Percentiles rank a stretch among this genome's conserved stretches.
Conservation (phyloP, 2,113 vertebrate genomes). For the Arvicanthis niloticus region DNA sequence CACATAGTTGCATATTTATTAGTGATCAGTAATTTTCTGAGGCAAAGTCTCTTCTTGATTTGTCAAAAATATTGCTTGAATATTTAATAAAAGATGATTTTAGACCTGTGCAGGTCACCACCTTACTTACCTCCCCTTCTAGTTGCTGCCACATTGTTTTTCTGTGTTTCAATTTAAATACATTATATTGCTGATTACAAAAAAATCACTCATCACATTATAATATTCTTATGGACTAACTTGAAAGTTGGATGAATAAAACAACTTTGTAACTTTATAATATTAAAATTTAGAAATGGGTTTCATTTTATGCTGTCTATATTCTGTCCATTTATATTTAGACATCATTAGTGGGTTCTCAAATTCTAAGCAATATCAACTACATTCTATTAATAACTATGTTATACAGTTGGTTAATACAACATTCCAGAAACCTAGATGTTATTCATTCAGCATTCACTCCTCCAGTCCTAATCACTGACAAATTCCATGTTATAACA, state of each 20-base stretch:
- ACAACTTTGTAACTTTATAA: background rate
- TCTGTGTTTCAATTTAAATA: background rate
- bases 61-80: background rate
- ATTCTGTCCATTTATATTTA: background rate
- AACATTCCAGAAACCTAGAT: constrained; percentile 16
- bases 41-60: background rate
- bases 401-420: background rate
- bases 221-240: background rate
- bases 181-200: background rate
- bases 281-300: background rate
- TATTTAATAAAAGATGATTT: background rate
- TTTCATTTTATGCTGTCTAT: background rate
- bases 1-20: background rate
- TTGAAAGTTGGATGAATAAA: background rate
- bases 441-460: background rate
- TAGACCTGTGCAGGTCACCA: background rate
- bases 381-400: background rate
- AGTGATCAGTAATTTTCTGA: constrained; percentile 17
- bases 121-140: background rate
- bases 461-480: background rate
- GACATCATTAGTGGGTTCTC: background rate
- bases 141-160: background rate
- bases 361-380: background rate
- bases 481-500: constrained; percentile 10
- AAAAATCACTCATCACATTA: background rate